Evolutionary conservation across 1,140 invertebrate species (phyloP).

Genomic region (Pararge aegeria): DNA sequence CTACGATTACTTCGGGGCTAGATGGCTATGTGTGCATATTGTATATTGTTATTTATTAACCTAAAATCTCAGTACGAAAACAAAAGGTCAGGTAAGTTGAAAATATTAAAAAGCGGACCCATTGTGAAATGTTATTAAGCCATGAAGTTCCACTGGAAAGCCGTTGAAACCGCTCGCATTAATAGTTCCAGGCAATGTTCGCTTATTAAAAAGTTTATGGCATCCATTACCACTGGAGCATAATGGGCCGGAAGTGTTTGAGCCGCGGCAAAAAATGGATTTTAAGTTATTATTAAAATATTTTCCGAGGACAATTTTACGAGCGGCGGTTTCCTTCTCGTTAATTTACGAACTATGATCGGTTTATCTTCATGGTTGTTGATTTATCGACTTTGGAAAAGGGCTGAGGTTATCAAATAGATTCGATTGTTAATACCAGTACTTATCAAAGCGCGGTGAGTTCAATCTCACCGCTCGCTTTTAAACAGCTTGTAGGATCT

Average conservation of each 20-base stretch:
- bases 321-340: neutral
- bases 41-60: no score
- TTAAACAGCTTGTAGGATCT: no score
- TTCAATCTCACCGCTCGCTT: no score
- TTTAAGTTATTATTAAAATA: neutral
- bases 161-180: constrained; percentile 33
- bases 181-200: constrained; percentile 37
- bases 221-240: constrained; percentile 26
- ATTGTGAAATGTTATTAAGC: constrained; percentile 21
- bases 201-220: constrained; percentile 50
- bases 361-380: no score
- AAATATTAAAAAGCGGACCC: neutral
- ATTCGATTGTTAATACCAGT: no score
- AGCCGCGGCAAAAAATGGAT: constrained; percentile 35
- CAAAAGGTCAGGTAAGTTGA: no score
- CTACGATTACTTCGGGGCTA: no score
- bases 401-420: no score
- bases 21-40: no score
- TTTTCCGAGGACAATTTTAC: neutral
- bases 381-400: no score
- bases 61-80: no score
- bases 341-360: neutral
- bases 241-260: constrained; percentile 36
- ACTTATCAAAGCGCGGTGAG: no score
- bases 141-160: constrained; percentile 20